Percentiles rank a stretch among this genome's conserved stretches.
phyloP scores from a whole-genome alignment of 2,113 vertebrate genomes.

The Sorex araneus region DNA sequence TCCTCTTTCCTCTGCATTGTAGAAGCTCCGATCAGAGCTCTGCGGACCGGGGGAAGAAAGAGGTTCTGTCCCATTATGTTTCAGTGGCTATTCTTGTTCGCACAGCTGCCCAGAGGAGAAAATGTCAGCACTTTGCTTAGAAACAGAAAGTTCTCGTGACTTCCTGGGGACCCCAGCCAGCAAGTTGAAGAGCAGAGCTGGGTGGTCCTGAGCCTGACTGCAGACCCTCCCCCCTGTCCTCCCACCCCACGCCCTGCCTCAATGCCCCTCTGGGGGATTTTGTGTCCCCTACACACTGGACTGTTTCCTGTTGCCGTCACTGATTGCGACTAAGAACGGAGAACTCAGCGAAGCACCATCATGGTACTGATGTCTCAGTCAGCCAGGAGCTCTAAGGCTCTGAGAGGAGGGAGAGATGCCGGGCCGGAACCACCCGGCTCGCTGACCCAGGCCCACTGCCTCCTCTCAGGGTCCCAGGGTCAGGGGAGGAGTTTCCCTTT shows the following conservation, averaged over 20 bases:
- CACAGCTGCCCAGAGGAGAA: constrained; percentile 89
- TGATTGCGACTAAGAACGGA: constrained; percentile 73
- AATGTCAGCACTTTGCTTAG: constrained; percentile 88
- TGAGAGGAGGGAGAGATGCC: constrained; percentile 59
- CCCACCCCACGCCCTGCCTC: constrained; percentile 64
- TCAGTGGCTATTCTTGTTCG: constrained; percentile 86
- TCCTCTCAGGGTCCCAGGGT: constrained; percentile 85
- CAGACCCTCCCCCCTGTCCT: constrained; percentile 73
- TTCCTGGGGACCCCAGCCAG: constrained; percentile 81
- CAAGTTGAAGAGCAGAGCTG: constrained; percentile 74
- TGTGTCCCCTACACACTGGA: constrained; percentile 79
- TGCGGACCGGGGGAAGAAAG: constrained; percentile 87
- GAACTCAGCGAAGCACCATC: constrained; percentile 85
- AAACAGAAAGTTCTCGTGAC: constrained; percentile 83
- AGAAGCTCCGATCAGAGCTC: constrained; percentile 87
- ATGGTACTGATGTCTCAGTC: constrained; percentile 58
- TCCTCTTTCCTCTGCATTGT: constrained; percentile 84
- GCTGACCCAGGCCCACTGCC: constrained; percentile 84
- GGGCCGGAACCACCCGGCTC: constrained; percentile 84
- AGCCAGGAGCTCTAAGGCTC: constrained; percentile 5
- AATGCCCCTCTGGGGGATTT: constrained; percentile 11
- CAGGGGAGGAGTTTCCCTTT: constrained; percentile 89
- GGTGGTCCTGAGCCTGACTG: constrained; percentile 70
- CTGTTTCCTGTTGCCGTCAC: constrained; percentile 78
- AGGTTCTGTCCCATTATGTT: constrained; percentile 91